Evolutionary conservation across 2,797 vertebrate genomes (phyloP).

Genomic region (Dermochelys coriacea): DNA sequence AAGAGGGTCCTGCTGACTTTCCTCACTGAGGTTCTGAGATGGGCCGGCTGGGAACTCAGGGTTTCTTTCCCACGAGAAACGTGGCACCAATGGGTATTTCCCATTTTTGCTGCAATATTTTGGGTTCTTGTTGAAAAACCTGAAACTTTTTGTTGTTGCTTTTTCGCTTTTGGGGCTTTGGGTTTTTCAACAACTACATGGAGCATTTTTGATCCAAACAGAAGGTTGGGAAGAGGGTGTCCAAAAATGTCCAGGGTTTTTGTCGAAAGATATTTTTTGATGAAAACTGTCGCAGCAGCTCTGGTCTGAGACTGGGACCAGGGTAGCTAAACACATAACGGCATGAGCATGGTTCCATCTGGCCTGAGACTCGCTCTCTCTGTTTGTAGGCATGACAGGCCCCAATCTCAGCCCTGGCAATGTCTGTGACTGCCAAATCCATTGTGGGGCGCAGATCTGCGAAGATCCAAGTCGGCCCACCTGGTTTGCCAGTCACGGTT

Average conservation of each 20-base stretch:
- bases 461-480: too few relatives aligned
- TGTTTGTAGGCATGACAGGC: not conserved
- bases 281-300: not conserved
- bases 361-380: not conserved
- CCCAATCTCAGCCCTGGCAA: not conserved
- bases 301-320: not conserved
- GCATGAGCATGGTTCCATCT: not conserved
- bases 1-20: not conserved
- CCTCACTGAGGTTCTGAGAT: not conserved
- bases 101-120: not conserved
- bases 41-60: too few relatives aligned
- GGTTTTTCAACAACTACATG: not conserved
- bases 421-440: not conserved
- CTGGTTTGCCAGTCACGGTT: rapidly evolving
- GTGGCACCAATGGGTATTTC: too few relatives aligned
- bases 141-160: not conserved
- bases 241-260: not conserved
- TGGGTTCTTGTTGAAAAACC: not conserved
- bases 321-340: not conserved
- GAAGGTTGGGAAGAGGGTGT: not conserved
- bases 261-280: not conserved
- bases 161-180: not conserved
- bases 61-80: too few relatives aligned
- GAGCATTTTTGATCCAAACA: not conserved
- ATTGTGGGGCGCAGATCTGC: not conserved